Base-by-base conservation (phyloP, 2,113 vertebrate genomes). In the Nycticebus coucang region DNA sequence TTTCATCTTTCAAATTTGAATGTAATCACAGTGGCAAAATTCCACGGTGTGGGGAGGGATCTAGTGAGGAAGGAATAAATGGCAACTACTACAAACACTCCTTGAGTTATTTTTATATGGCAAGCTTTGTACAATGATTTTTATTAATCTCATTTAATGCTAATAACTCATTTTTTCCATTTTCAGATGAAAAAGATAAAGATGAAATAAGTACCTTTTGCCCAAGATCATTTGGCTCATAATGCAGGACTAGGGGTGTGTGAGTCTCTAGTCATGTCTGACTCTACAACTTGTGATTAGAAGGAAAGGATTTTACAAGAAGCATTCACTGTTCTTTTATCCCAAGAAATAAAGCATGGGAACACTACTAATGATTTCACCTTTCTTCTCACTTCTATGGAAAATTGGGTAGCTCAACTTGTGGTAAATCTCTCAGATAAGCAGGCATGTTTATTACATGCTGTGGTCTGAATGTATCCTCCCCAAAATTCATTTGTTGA, bases 1-100 rank as follows among this genome's bases (percentile, higher is more conserved):
- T 83, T n/a, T 84, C 35, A 45, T 19, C 28, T 89, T 96, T 95
- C 62, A 91, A 94, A 85, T 75, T 60, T 62, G 41, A 68, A 55
- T 81, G 35, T 14, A 81, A 93, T 68, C 60, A n/a, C 45, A 79
- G 62, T 87, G 13, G 26, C 26, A 90, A n/a, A 87, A 84, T 94
- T 66, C 10, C 11, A 53, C 9, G 0, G 6, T 3, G 60, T 80
- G 26, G 19, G 59, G 62, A 28, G 24, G 24, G 62, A 22, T 24
- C 62, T 64, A 4, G 2, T 35, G n/a, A 72, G n/a, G n/a, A 71
- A 30, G 22, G n/a, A 37, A 82, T 82, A 77, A 95, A 74, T 79
- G 18, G 79, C 89, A 90, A 45, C 35, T 69, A 21, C 26, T 83
- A 33, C 21, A 77, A 33, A 30, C 79, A 30, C 15, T 53, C 1